A percentile compares a stretch with the other conserved stretches of the same genome.
Conservation (phyloP, 37 sponge, comb jelly and placozoan genomes). For the Diacarnus erythraeanus region DNA sequence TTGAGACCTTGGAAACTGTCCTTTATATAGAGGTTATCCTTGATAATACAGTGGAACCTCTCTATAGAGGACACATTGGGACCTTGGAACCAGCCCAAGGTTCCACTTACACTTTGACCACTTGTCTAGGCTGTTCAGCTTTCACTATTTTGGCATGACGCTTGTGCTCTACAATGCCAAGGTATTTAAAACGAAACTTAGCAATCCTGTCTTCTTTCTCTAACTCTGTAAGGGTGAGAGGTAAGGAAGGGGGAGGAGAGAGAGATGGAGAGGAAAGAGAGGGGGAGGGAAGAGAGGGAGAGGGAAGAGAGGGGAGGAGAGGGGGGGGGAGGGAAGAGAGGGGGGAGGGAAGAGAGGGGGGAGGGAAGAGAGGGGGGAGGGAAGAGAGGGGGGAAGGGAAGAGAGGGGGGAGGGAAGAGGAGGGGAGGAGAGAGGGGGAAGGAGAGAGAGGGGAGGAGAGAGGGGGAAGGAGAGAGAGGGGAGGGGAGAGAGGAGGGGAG, state of each 20-base stretch:
- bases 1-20: too few species aligned
- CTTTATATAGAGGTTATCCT: too few species aligned
- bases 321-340: background rate
- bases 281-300: background rate
- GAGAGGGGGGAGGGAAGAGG: background rate
- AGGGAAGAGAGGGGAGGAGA: background rate
- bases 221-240: slow-evolving; percentile 35
- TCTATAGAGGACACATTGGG: too few species aligned
- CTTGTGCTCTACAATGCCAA: slow-evolving; percentile 63
- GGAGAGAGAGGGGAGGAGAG: background rate
- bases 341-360: background rate
- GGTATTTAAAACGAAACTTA: slow-evolving; percentile 71
- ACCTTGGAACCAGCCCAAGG: too few species aligned
- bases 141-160: slow-evolving; percentile 2
- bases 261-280: background rate
- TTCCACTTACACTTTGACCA: slow-evolving; percentile 72
- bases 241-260: background rate
- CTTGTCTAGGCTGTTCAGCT: slow-evolving; percentile 22
- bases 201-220: slow-evolving; percentile 69
- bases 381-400: background rate
- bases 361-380: too few species aligned
- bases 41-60: too few species aligned
- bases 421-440: background rate
- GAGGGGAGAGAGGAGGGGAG: too few species aligned
- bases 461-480: background rate